Evolutionary conservation across 2,797 vertebrate genomes (phyloP).

Genomic region (Aselliscus stoliczkanus): DNA sequence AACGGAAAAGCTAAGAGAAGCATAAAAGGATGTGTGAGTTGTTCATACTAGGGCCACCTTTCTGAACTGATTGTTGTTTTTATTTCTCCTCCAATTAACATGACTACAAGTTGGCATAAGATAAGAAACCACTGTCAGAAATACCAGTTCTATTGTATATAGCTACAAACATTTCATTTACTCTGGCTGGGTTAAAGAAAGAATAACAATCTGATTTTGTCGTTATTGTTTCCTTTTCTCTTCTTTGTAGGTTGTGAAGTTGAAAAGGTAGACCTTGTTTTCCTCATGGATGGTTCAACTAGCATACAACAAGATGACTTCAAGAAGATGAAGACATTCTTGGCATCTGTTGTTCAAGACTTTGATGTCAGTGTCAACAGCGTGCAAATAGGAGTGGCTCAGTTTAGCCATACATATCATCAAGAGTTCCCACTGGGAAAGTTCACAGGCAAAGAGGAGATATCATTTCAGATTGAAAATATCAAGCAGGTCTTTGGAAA

Average conservation of each 20-base stretch:
- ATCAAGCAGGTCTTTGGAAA: conserved; percentile 60
- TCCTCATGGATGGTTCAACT: conserved; percentile 78
- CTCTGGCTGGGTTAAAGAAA: background rate
- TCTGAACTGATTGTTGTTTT: background rate
- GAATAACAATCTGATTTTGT: background rate
- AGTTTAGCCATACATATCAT: conserved; percentile 67
- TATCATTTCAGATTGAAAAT: conserved; percentile 53
- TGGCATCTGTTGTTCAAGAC: conserved; percentile 58
- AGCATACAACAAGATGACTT: conserved; percentile 73
- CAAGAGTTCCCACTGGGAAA: conserved; percentile 56
- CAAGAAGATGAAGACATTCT: conserved; percentile 70
- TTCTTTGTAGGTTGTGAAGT: conserved; percentile 73
- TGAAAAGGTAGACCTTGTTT: conserved; percentile 75
- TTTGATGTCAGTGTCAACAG: conserved; percentile 57
- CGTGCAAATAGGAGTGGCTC: conserved; percentile 68
- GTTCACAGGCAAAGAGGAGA: conserved; percentile 18
- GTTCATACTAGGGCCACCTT: background rate
- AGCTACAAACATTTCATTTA: background rate
- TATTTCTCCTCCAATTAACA: background rate
- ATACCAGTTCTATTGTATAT: background rate
- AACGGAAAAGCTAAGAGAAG: background rate
- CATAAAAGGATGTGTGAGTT: background rate
- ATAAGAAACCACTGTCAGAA: background rate
- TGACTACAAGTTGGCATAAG: background rate
- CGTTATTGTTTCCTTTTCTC: background rate